Evolutionary conservation across 1,140 invertebrate species (phyloP).

Genomic region (Adelges cooleyi): DNA sequence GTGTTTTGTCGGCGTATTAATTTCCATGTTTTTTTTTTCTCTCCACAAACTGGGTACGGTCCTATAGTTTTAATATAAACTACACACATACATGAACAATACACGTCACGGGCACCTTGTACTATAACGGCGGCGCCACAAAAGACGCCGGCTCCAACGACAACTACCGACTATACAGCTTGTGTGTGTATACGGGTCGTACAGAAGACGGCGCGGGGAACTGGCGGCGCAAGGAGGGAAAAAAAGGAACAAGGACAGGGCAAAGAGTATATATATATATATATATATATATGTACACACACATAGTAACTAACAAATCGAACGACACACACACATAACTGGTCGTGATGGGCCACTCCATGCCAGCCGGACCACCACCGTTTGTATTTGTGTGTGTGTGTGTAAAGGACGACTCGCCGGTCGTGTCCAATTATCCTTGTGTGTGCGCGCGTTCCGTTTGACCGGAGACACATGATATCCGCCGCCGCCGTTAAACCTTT

Average conservation of each 20-base stretch:
- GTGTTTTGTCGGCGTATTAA: too few relatives aligned
- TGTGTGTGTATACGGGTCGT: neutral
- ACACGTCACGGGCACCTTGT: neutral
- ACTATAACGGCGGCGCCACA: constrained; percentile 19
- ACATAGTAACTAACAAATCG: constrained; percentile 11
- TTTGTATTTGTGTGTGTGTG: neutral
- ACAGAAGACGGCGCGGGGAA: neutral
- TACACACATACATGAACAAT: too few relatives aligned
- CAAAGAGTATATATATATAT: neutral
- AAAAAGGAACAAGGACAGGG: neutral
- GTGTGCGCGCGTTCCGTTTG: constrained; percentile 18
- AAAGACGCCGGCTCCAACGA: constrained; percentile 24
- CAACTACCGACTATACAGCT: neutral
- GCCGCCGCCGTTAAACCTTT: neutral
- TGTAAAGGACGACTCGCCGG: constrained; percentile 8
- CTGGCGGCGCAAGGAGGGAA: neutral
- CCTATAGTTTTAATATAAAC: too few relatives aligned
- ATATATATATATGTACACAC: neutral
- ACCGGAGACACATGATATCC: constrained; percentile 21
- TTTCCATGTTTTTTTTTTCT: too few relatives aligned
- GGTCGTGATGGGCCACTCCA: neutral
- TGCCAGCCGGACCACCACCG: neutral
- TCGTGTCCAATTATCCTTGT: constrained; percentile 26
- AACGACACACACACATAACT: constrained; percentile 7
- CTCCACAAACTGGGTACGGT: too few relatives aligned